These are phyloP conservation scores for Microchirus variegatus DNA, from an alignment of 2,797 vertebrate genomes.

Conservation along the genomic window DNA sequence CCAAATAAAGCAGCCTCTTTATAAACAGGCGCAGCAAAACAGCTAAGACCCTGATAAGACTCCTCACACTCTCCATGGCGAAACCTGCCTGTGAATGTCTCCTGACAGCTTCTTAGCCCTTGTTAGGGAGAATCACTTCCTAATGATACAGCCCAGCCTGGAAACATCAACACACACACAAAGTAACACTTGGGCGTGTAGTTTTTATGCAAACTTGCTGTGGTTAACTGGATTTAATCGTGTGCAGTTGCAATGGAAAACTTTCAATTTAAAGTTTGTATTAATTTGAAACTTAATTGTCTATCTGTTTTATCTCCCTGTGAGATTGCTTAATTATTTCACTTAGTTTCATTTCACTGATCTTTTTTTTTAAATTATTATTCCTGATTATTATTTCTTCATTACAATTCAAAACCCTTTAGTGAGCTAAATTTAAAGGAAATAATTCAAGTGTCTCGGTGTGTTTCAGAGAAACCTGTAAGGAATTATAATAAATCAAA, in stretches of 20 bases:
- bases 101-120: constrained; percentile 83
- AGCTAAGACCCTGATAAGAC: constrained; percentile 80
- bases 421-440: no score
- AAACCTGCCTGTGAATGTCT: constrained; percentile 82
- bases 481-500: no score
- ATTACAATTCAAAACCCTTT: no score
- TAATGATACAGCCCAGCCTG: constrained; percentile 81
- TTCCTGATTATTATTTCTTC: no score
- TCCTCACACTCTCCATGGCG: constrained; percentile 82
- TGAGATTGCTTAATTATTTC: no score
- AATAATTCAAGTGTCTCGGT: no score
- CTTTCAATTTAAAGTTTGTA: not conserved
- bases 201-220: constrained; percentile 48
- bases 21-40: constrained; percentile 80
- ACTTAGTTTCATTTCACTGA: no score
- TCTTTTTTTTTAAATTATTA: no score
- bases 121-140: constrained; percentile 79
- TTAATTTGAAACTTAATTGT: no score
- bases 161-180: constrained; percentile 73
- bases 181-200: constrained; percentile 68
- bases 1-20: constrained; percentile 80
- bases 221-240: constrained; percentile 33
- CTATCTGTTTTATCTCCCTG: no score
- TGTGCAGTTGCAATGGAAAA: constrained; percentile 11
- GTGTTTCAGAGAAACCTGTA: no score